Conservation (phyloP, 1,140 invertebrate species). For the Platyscapa corneri region DNA sequence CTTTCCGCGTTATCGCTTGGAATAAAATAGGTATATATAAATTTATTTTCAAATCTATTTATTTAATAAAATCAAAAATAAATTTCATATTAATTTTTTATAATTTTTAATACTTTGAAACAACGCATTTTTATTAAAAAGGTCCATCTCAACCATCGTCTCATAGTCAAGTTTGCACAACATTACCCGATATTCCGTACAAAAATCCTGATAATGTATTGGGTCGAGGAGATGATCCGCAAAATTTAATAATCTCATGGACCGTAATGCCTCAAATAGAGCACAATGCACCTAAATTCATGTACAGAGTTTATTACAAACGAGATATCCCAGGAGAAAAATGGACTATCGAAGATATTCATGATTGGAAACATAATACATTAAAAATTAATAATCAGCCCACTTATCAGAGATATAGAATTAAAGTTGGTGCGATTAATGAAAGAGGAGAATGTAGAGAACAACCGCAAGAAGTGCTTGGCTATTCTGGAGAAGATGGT, state of each 20-base stretch:
- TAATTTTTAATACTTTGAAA: neutral
- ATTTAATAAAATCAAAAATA: too few relatives aligned
- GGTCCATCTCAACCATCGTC: constrained; percentile 87
- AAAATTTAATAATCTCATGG: constrained; percentile 96
- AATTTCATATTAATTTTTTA: neutral
- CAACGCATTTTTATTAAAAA: constrained; percentile 35
- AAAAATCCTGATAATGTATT: constrained; percentile 97
- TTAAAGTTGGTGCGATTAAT: constrained; percentile 95
- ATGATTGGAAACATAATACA: constrained; percentile 83
- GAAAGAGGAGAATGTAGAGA: constrained; percentile 90
- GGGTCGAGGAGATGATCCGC: constrained; percentile 89
- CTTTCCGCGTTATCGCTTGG: constrained; percentile 93
- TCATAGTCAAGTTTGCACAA: constrained; percentile 87
- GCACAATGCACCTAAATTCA: constrained; percentile 95
- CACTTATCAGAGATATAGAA: constrained; percentile 93
- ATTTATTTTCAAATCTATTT: too few relatives aligned
- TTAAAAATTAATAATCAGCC: constrained; percentile 86
- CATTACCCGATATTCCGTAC: constrained; percentile 89
- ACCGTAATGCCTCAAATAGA: constrained; percentile 97
- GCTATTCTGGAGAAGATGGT: constrained; percentile 96
- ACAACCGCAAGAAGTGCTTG: constrained; percentile 86
- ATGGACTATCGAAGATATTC: constrained; percentile 84
- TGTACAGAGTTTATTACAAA: constrained; percentile 92
- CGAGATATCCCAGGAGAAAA: constrained; percentile 83
- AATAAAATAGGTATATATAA: constrained; percentile 86